These are phyloP conservation scores for Clarias macrocephalus DNA, from an alignment of 2,113 vertebrate species.

Conservation along the genomic window DNA sequence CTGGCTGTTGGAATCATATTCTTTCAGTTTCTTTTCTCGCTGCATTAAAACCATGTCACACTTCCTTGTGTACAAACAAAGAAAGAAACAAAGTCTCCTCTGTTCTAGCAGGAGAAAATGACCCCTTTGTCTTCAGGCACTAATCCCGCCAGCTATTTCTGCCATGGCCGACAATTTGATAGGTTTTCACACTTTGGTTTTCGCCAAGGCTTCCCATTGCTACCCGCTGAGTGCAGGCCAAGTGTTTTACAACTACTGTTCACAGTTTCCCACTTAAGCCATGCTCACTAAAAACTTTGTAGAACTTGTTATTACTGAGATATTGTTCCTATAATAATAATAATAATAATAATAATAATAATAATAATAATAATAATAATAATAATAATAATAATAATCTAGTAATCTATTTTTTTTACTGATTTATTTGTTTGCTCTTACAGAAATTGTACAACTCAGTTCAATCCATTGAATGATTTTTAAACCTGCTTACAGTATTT, in stretches of 20 bases:
- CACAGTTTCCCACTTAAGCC: neutral
- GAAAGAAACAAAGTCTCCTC: constrained; percentile 57
- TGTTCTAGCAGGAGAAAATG: constrained; percentile 61
- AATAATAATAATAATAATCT: neutral
- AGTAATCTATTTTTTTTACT: too few relatives aligned
- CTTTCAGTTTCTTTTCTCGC: constrained; percentile 3
- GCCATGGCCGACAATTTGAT: constrained; percentile 76
- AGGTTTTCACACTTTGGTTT: constrained; percentile 72
- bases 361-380: neutral
- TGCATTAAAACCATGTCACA: constrained; percentile 35
- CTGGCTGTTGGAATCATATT: neutral
- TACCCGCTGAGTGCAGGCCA: constrained; percentile 65
- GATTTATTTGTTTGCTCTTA: neutral
- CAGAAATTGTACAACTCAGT: neutral
- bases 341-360: too few relatives aligned
- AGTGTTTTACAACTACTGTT: constrained; percentile 70
- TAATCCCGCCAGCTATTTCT: constrained; percentile 70
- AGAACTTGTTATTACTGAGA: neutral
- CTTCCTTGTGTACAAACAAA: constrained; percentile 53
- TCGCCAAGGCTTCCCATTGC: constrained; percentile 70
- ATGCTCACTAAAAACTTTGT: neutral
- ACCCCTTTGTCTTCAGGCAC: constrained; percentile 71
- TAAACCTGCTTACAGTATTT: neutral
- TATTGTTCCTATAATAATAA: neutral
- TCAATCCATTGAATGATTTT: neutral